Evolutionary conservation across 2,797 vertebrate species (phyloP).

Genomic region (Megalops cyprinoides): DNA sequence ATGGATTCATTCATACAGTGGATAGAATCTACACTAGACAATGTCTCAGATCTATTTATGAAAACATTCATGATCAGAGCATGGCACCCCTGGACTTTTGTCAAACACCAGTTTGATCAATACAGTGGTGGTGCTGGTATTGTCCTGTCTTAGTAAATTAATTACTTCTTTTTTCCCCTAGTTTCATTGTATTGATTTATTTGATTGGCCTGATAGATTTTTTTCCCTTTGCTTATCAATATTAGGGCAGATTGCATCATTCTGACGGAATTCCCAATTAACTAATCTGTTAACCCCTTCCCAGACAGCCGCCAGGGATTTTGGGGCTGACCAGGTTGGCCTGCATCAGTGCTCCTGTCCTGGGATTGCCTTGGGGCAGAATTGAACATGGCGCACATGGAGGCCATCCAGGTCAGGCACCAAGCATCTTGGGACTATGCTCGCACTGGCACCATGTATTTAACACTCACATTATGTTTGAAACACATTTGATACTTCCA

Average conservation of each 20-base stretch:
- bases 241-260: conserved; percentile 51
- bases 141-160: conserved; percentile 78
- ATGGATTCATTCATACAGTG: too few species aligned
- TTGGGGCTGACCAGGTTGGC: not conserved
- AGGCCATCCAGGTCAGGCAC: too few species aligned
- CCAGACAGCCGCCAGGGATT: conserved; percentile 14
- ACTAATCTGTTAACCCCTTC: conserved; percentile 24
- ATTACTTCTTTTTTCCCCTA: conserved; percentile 76
- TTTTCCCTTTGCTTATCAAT: conserved; percentile 62
- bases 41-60: too few species aligned
- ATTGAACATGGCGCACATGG: too few species aligned
- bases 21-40: too few species aligned
- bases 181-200: conserved; percentile 77
- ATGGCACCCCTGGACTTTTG: not conserved
- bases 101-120: not conserved
- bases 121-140: conserved; percentile 45
- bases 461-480: too few species aligned
- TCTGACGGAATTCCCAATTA: conserved; percentile 38
- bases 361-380: too few species aligned
- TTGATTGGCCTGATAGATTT: conserved; percentile 79
- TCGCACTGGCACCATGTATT: too few species aligned
- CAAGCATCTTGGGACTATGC: too few species aligned
- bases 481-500: too few species aligned
- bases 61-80: too few species aligned
- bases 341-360: not conserved